Conservation (phyloP, 2,888 invertebrate species). For the Caenorhabditis sp. region DNA sequence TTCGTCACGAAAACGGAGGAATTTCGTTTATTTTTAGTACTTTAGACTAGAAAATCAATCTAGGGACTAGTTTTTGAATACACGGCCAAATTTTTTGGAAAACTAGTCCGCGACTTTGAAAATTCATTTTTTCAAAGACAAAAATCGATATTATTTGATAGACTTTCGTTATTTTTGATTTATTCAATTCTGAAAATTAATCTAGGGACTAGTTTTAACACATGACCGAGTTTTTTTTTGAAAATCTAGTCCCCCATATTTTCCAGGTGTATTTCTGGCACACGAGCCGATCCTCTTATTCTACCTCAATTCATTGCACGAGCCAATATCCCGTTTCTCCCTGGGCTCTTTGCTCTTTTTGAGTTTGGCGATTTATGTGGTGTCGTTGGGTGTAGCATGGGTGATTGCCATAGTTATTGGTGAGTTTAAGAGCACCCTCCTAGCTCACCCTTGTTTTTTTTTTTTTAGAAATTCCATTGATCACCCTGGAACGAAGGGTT, state of each 20-base stretch:
- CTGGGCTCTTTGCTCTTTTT: slow-evolving; percentile 37
- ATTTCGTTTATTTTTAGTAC: too few relatives aligned
- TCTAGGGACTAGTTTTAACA: too few relatives aligned
- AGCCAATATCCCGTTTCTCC: slow-evolving; percentile 38
- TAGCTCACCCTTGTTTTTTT: neutral
- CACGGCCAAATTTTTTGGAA: too few relatives aligned
- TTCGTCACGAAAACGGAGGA: too few relatives aligned
- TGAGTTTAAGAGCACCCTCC: neutral
- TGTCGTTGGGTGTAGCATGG: slow-evolving; percentile 39
- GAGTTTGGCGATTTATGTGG: slow-evolving; percentile 26
- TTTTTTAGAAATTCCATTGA: slow-evolving; percentile 37
- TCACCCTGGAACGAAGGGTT: slow-evolving; percentile 35
- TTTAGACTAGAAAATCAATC: too few relatives aligned
- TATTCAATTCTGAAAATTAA: neutral
- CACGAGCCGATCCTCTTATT: slow-evolving; percentile 54
- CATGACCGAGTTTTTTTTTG: too few relatives aligned
- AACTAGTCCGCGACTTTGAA: too few relatives aligned
- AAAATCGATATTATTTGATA: too few relatives aligned
- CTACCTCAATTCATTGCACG: slow-evolving; percentile 40
- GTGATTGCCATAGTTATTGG: slow-evolving; percentile 43
- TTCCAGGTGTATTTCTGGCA: slow-evolving; percentile 47
- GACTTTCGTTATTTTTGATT: too few relatives aligned
- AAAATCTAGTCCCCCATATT: neutral
- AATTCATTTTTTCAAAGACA: too few relatives aligned
- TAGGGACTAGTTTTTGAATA: too few relatives aligned